These are phyloP conservation scores for Sitobion miscanthi DNA, from an alignment of 1,140 invertebrate genomes.

Conservation along the genomic window DNA sequence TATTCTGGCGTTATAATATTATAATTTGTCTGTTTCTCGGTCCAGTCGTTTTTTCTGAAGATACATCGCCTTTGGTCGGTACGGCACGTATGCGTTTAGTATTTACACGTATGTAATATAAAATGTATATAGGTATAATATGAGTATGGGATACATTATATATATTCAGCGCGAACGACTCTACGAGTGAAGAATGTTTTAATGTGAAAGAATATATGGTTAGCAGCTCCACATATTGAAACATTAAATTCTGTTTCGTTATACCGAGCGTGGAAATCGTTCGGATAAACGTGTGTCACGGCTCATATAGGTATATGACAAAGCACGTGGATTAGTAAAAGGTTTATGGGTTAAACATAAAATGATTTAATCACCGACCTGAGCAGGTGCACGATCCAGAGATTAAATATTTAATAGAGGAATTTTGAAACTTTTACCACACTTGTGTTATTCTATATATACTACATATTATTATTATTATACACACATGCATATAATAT, in stretches of 20 bases:
- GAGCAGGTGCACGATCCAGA: conserved; percentile 52
- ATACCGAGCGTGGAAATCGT: conserved; percentile 28
- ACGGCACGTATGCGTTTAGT: background rate
- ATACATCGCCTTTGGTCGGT: background rate
- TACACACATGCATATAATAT: background rate
- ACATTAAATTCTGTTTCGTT: conserved; percentile 28
- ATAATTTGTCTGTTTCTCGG: background rate
- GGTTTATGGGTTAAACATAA: conserved; percentile 56
- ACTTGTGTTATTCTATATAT: background rate
- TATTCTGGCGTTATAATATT: background rate
- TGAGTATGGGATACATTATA: background rate
- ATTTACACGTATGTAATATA: background rate
- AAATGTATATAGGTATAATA: background rate
- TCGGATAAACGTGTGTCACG: conserved; percentile 46
- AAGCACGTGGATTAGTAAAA: conserved; percentile 41
- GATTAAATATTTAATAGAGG: conserved; percentile 52
- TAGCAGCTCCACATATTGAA: conserved; percentile 1
- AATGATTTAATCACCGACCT: conserved; percentile 38
- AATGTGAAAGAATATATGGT: background rate
- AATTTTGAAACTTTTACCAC: conserved; percentile 55
- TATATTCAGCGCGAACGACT: background rate
- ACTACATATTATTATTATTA: background rate
- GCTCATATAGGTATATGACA: conserved; percentile 22
- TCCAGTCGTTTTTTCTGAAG: background rate
- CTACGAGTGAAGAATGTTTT: background rate